These are phyloP conservation scores for Xiphias gladius DNA, from an alignment of 2,113 vertebrate genomes.

Conservation along the genomic window DNA sequence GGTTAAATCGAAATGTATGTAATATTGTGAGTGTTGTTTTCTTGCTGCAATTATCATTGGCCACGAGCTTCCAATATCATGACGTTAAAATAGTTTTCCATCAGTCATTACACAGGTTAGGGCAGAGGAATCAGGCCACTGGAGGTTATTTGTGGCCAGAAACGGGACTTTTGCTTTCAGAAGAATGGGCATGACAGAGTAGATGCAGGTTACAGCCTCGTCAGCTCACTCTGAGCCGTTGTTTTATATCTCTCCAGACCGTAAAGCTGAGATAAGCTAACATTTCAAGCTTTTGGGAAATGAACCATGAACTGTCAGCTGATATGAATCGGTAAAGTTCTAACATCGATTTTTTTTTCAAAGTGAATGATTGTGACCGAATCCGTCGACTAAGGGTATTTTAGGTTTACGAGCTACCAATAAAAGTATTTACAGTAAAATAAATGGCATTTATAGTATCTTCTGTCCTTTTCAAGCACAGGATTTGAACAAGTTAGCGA, in stretches of 20 bases:
- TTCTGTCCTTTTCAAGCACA: neutral
- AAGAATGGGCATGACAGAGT: neutral
- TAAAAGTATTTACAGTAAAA: constrained; percentile 42
- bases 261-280: neutral
- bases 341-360: neutral
- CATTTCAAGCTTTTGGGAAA: neutral
- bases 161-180: neutral
- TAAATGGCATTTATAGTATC: constrained; percentile 6
- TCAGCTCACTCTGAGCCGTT: neutral
- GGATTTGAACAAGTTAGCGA: neutral
- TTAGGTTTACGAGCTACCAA: constrained; percentile 10
- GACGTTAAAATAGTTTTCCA: neutral
- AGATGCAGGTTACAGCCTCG: neutral
- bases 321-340: neutral
- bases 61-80: neutral
- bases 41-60: neutral
- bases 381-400: neutral
- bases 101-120: neutral
- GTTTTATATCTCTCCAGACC: neutral
- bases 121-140: neutral
- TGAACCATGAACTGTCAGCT: neutral
- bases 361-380: neutral
- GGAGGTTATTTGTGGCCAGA: neutral
- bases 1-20: neutral
- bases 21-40: neutral